Base-by-base conservation (phyloP, 2,113 vertebrate species). In the Epinephelus lanceolatus region DNA sequence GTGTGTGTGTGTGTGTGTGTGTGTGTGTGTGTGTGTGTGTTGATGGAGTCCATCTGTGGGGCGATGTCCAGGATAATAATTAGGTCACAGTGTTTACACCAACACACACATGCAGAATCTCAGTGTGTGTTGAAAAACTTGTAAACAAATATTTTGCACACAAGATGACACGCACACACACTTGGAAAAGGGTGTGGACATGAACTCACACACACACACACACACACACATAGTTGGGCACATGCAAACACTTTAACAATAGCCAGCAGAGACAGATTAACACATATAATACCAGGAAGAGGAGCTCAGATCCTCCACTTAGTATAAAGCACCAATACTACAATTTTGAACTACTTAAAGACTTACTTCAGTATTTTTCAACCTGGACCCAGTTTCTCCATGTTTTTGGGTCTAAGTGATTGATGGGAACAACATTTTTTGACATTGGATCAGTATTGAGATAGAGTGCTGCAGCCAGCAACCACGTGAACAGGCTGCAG, bases 1-100 rank as follows among this genome's bases (percentile, higher is more conserved):
- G 51, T 52, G 51, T 52, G 51, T 52, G 49, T 52, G 23, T 55
- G 4, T 8, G 37, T 45, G 37, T 65, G 62, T 45, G 62, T 45
- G 25, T 60, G 57, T 60, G 57, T 60, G 57, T 60, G 57, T 40
- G 49, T 52, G 23, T 55, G 4, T 8, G 37, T 23, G 37, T 65
- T 81, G 82, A 89, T 75, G 70, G 21, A 15, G 42, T 74, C 78
- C 89, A 90, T 91, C 84, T 91, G 89, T 47, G 13, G 81, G 76
- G 56, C 65, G 53, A 57, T 3, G 72, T 78, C 17, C 75, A 51
- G 15, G 14, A 47, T 55, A 74, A 79, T 66, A 83, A 85, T 73
- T 56, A 82, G 69, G 57, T 71, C 69, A 68, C 71, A 37, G 59
- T 78, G 79, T 80, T 85, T 81, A 81, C 71, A 79, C 30, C 17